Conservation (phyloP, 2,113 vertebrate genomes). For the Chascanopsetta lugubris region DNA sequence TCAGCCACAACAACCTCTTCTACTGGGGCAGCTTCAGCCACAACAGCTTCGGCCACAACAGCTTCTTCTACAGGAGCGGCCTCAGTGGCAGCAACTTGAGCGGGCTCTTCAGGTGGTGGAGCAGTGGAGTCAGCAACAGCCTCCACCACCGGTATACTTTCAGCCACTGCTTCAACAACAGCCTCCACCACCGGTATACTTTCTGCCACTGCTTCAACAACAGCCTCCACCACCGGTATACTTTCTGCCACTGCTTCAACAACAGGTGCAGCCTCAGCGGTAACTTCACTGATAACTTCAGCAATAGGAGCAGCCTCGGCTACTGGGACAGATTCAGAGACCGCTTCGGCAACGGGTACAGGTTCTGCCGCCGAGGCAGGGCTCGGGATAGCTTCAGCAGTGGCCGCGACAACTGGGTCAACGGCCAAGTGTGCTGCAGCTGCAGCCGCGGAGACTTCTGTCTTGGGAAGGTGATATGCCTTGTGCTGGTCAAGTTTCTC, state of each 20-base stretch:
- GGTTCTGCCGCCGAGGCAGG: background rate
- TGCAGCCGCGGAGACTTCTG: slow-evolving; percentile 31
- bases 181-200: slow-evolving; percentile 1
- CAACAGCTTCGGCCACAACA: background rate
- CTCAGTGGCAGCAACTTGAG: background rate
- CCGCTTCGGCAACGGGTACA: background rate
- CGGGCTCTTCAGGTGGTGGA: background rate
- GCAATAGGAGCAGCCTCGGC: background rate
- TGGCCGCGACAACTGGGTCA: background rate
- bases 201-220: slow-evolving; percentile 4
- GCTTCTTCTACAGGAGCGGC: background rate
- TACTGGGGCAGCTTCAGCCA: background rate
- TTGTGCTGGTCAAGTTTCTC: slow-evolving; percentile 78
- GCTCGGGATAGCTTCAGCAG: no score
- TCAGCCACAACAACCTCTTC: background rate
- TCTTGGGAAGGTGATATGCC: slow-evolving; percentile 54
- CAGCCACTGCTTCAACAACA: background rate
- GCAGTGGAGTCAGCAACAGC: background rate
- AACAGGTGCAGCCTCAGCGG: background rate
- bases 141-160: background rate
- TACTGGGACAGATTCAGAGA: background rate
- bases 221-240: background rate
- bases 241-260: background rate
- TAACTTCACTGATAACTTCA: slow-evolving; percentile 10
- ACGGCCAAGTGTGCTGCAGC: slow-evolving; percentile 29